phyloP scores from a whole-genome alignment of 1,140 invertebrate species.

The Sycophila sp. region DNA sequence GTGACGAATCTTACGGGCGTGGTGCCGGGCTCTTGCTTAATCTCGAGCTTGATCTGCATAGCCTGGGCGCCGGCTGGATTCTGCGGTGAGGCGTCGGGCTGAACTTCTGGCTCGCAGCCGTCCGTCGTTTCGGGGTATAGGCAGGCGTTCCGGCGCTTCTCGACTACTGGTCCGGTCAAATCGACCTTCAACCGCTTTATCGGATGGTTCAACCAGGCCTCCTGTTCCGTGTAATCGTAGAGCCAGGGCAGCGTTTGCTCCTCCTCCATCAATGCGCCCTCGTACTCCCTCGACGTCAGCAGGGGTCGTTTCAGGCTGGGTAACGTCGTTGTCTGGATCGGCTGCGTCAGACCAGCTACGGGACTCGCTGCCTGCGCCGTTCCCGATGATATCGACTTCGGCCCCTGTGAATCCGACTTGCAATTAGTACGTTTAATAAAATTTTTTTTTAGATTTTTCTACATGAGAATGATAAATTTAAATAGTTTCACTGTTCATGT shows the following conservation, averaged over 20 bases:
- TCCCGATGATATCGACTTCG: constrained; percentile 60
- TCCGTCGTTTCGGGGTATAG: background rate
- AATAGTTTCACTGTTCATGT: too few species aligned
- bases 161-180: background rate
- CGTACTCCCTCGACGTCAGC: constrained; percentile 77
- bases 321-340: constrained; percentile 13
- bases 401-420: constrained; percentile 38
- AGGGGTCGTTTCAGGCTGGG: constrained; percentile 72
- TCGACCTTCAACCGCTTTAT: constrained; percentile 77
- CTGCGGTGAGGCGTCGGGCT: too few species aligned
- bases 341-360: constrained; percentile 35
- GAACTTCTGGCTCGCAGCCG: constrained; percentile 19
- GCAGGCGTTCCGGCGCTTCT: background rate
- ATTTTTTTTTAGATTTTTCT: too few species aligned
- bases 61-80: constrained; percentile 14
- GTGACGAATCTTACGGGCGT: constrained; percentile 55
- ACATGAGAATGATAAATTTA: too few species aligned
- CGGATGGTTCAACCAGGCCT: constrained; percentile 89
- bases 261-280: constrained; percentile 79
- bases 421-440: background rate
- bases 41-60: constrained; percentile 42
- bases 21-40: constrained; percentile 62
- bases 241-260: constrained; percentile 83
- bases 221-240: constrained; percentile 87
- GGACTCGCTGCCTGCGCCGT: constrained; percentile 69